Percentiles rank a stretch among this genome's conserved stretches.
Evolutionary conservation across 2,797 vertebrate species (phyloP).

Genomic region (Centroberyx gerrardi): DNA sequence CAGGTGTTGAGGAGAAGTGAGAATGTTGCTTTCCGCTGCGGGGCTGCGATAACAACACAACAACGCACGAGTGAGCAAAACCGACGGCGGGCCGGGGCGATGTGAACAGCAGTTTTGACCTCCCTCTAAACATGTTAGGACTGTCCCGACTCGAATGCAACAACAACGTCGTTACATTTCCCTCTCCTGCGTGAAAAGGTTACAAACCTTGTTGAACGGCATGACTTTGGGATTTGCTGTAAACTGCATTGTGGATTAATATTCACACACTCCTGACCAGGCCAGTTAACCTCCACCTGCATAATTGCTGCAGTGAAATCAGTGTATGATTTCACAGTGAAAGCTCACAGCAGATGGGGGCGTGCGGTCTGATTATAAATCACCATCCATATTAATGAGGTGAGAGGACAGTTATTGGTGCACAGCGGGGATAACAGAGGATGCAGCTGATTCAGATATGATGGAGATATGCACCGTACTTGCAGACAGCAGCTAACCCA

Average conservation of each 20-base stretch:
- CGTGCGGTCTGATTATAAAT: slow-evolving; percentile 52
- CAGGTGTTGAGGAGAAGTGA: slow-evolving; percentile 51
- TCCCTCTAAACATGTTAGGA: neutral
- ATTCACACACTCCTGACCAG: slow-evolving; percentile 23
- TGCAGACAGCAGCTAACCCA: neutral
- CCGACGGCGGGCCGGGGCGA: neutral
- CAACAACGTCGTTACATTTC: neutral
- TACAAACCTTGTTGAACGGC: neutral
- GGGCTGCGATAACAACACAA: slow-evolving; percentile 31
- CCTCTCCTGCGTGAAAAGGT: neutral
- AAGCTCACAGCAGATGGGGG: slow-evolving; percentile 7
- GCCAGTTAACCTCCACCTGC: slow-evolving; percentile 9
- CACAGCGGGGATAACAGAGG: slow-evolving; percentile 25
- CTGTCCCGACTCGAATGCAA: neutral
- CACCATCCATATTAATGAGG: slow-evolving; percentile 57
- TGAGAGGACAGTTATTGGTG: slow-evolving; percentile 33
- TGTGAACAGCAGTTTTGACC: slow-evolving; percentile 4
- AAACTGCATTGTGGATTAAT: slow-evolving; percentile 1
- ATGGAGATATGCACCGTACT: slow-evolving; percentile 6
- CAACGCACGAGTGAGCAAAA: slow-evolving; percentile 39
- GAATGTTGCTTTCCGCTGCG: slow-evolving; percentile 30
- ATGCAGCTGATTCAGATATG: slow-evolving; percentile 30
- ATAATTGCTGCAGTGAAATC: slow-evolving; percentile 44
- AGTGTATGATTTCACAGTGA: slow-evolving; percentile 22
- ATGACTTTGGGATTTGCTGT: neutral